Evolutionary conservation across 2,113 vertebrate species (phyloP).

Genomic region (Cygnus atratus): DNA sequence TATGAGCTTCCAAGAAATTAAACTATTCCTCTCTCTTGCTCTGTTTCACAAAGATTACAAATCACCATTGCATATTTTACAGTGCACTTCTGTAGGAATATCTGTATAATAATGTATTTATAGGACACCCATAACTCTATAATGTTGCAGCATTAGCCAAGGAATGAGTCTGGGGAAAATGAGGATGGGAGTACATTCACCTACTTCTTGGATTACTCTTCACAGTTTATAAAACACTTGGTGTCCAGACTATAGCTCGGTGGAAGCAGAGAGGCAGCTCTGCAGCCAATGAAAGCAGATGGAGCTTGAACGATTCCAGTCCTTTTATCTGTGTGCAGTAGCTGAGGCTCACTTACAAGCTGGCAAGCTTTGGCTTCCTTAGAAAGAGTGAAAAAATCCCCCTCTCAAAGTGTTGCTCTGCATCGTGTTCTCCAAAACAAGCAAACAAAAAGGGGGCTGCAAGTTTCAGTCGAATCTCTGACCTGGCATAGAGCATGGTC

Average conservation of each 20-base stretch:
- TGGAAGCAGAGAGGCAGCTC: not conserved
- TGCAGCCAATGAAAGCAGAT: not conserved
- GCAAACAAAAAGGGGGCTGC: not conserved
- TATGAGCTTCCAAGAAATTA: not conserved
- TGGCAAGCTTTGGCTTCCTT: not conserved
- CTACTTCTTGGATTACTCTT: not conserved
- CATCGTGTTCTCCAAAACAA: not conserved
- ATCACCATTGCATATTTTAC: not conserved
- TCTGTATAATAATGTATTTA: not conserved
- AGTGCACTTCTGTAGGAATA: not conserved
- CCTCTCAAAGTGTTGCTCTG: not conserved
- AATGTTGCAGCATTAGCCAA: not conserved
- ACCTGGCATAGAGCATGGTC: rapidly evolving
- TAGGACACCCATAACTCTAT: not conserved
- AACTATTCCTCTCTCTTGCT: not conserved
- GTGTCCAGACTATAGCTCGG: not conserved
- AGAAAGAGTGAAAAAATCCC: not conserved
- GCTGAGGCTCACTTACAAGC: not conserved
- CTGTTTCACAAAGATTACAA: not conserved
- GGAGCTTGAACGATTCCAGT: not conserved
- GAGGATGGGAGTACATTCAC: not conserved
- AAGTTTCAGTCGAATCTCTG: not conserved
- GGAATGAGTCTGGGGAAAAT: not conserved
- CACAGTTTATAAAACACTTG: not conserved
- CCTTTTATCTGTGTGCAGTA: not conserved